phyloP scores from a whole-genome alignment of 2,797 vertebrate genomes.

The Typhlichthys subterraneus region DNA sequence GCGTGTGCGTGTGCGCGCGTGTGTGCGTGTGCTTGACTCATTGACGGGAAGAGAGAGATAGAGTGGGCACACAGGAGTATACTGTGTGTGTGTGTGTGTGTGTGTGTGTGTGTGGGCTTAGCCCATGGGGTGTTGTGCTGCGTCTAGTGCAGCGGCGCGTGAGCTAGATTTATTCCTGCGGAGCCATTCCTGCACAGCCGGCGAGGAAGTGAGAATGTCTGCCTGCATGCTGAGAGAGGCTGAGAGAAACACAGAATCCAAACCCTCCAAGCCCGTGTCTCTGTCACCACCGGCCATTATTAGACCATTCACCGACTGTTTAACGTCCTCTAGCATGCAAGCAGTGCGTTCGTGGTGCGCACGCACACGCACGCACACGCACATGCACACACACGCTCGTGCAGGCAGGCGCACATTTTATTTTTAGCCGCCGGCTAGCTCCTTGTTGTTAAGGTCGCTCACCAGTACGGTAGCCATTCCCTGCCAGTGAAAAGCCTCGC shows the following conservation, averaged over 20 bases:
- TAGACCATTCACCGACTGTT: constrained; percentile 44
- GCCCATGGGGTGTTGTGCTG: constrained; percentile 33
- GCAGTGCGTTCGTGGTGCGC: neutral
- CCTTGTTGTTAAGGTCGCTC: constrained; percentile 5
- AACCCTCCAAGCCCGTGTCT: constrained; percentile 36
- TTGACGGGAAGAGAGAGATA: constrained; percentile 1
- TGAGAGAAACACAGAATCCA: constrained; percentile 37
- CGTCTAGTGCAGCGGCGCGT: constrained; percentile 39
- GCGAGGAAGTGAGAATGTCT: constrained; percentile 31
- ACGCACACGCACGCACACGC: neutral
- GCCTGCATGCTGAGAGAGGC: constrained; percentile 42
- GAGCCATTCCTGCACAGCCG: constrained; percentile 35
- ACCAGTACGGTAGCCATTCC: neutral
- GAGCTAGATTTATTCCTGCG: constrained; percentile 52
- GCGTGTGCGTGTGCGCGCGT: neutral
- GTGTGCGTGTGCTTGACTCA: constrained; percentile 8
- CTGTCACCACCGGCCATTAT: constrained; percentile 45
- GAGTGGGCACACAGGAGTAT: neutral
- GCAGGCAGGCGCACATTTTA: neutral
- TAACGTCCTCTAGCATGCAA: constrained; percentile 24
- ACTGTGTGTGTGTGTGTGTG: constrained; percentile 15
- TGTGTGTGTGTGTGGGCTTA: constrained; percentile 27
- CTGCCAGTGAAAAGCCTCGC: neutral
- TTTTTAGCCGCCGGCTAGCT: neutral
- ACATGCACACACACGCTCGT: constrained; percentile 1